Base-by-base conservation (phyloP, 2,797 vertebrate genomes). In the Cephalopachus bancanus region DNA sequence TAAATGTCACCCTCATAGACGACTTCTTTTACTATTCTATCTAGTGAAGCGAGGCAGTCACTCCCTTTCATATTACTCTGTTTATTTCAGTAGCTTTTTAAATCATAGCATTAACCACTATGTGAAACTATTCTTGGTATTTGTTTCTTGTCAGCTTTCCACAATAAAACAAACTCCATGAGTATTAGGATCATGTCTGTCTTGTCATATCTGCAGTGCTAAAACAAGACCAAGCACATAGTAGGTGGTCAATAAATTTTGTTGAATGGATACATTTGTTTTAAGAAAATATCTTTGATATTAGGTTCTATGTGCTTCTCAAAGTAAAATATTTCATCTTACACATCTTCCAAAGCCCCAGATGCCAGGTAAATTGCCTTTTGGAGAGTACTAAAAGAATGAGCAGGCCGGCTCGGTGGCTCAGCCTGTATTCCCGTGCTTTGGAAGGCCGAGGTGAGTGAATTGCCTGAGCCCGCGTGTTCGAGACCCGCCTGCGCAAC, bases 281-380 rank as follows among this genome's bases (percentile, higher is more conserved):
- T 95, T 51, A 28, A 74, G 37, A 64, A 28, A 83, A 22, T 33
- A 67, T 74, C 44, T 79, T 84, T 91, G 14, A 49, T 88, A 79
- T 83, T 59, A 91, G 16, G 62, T 69, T 81, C 69, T 7, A 62
- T 81, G 91, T 75, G 16, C 17, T 90, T 81, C n/a, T 60, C 10
- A 55, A 80, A 91, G 51, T 89, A 91, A 93, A n/a, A 51, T 71
- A 60, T 7, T 84, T 49, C 11, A 53, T 84, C 44, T 83, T 60
- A n/a, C 28, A 69, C 6, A 37, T 69, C 67, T 89, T n/a, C 51
- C 76, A 94, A 89, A 83, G 37, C 16, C 51, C 37, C 33, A 78
- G 30, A 69, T 84, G 62, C 19, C 53, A 83, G 84, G 53, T 22
- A 64, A 53, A 84, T 60, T 90, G 30, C 37, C 24, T 89, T 84